Base-by-base conservation (phyloP, 1,140 invertebrate genomes). In the Leptopilina clavipes region DNA sequence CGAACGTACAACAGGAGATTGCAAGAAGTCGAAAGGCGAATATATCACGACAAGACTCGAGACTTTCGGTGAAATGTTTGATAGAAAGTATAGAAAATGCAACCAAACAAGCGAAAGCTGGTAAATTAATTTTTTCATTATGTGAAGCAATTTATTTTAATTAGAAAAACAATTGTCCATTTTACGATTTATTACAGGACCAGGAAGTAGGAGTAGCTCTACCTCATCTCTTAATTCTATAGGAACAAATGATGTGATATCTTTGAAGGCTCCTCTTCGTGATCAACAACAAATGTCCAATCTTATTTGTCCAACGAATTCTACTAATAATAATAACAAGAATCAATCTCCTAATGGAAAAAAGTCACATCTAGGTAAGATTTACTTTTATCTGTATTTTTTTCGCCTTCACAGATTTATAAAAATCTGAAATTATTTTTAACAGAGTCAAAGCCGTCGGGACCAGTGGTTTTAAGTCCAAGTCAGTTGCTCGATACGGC, bases 11-110 rank as follows among this genome's bases (percentile, higher is more conserved):
- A 78, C 91, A 92, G 77, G 93, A 94, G 80, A 90, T 93, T 80
- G 89, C 92, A 3, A 88, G 91, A 12, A 85, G 93, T 76, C 89
- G 93, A 70, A 94, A 94, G 85, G 89, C 91, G 17, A 92, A 90
- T 37, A 89, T 94, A 48, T 91, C 90, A 65, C 91, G 94, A 0
- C 94, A 95, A 87, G 95, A 96, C 82, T 95, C 94, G 25, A 92
- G 95, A 44, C 91, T 97, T 5, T 97, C 96, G 0, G 97, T 98
- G 0, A 97, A 97, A 87, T 96, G 94, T 65, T 90, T 98, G 5
- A 97, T 98, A 74, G 95, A 97, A 83, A 96, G 95, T 79, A 97
- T 98, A 59, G 97, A 98, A 88, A 96, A 96, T 87, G 94, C 93
- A 10, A 94, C 94, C n/a, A 96, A 96, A 88, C 95, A 96, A 81